These are phyloP conservation scores for Apis florea DNA, from an alignment of 1,140 invertebrate species.

Conservation along the genomic window DNA sequence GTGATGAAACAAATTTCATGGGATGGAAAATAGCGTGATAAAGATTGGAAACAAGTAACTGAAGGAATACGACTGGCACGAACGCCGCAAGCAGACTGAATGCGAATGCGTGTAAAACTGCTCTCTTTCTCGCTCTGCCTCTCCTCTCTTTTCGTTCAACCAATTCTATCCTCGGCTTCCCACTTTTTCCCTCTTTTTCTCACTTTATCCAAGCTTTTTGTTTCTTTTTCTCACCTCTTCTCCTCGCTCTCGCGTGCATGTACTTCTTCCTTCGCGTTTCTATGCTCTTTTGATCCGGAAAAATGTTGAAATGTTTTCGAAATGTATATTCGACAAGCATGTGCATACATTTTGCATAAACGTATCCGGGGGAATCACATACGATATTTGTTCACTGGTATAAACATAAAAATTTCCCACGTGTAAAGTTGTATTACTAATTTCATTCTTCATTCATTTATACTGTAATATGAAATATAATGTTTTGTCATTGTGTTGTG, in stretches of 20 bases:
- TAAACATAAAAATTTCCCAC: too few relatives aligned
- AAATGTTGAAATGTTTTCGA: constrained; percentile 1
- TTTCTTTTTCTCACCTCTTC: background rate
- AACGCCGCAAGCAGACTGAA: constrained; percentile 36
- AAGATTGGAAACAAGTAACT: background rate
- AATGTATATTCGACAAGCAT: background rate
- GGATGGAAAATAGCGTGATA: background rate
- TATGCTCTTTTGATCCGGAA: background rate
- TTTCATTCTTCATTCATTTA: background rate
- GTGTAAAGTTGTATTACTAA: background rate
- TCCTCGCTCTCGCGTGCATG: background rate
- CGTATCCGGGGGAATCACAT: constrained; percentile 9
- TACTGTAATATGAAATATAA: too few relatives aligned
- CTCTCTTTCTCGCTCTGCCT: constrained; percentile 26
- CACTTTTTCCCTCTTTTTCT: background rate
- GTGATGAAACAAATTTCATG: background rate
- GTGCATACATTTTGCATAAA: background rate
- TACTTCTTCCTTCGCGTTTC: background rate
- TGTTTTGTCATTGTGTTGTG: too few relatives aligned
- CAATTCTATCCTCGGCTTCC: background rate
- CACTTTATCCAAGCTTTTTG: background rate
- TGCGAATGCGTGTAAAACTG: constrained; percentile 35
- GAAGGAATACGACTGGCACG: constrained; percentile 24
- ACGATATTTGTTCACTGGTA: background rate
- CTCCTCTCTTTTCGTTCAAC: background rate